These are phyloP conservation scores for Lasioglossum malachurum DNA, from an alignment of 2,888 invertebrate genomes.

Conservation along the genomic window DNA sequence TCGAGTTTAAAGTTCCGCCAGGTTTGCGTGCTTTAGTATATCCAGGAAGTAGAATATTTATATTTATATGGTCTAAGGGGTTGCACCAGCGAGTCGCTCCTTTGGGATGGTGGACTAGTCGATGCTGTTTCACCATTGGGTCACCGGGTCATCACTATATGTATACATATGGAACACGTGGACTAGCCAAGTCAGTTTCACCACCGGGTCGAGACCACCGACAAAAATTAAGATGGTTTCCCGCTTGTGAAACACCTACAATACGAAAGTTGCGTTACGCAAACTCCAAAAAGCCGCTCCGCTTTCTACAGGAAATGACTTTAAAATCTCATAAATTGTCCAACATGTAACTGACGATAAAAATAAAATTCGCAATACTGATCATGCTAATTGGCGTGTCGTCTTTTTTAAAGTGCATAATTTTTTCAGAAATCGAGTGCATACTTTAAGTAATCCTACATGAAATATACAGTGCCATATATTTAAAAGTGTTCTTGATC, in stretches of 20 bases:
- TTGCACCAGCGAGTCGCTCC: too few species aligned
- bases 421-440: neutral
- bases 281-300: neutral
- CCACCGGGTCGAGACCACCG: too few species aligned
- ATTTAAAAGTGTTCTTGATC: neutral
- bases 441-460: neutral
- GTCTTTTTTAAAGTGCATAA: neutral
- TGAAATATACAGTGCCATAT: neutral
- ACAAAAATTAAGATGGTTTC: neutral
- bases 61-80: too few species aligned
- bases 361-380: neutral
- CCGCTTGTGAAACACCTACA: neutral
- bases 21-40: too few species aligned
- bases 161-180: too few species aligned
- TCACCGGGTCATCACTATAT: too few species aligned
- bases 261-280: neutral
- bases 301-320: neutral
- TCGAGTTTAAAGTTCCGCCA: too few species aligned
- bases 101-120: too few species aligned
- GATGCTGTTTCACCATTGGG: too few species aligned
- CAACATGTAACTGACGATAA: neutral
- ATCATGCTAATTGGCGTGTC: neutral
- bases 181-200: too few species aligned
- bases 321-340: neutral
- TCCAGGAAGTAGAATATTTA: too few species aligned